Conservation (phyloP, 2,888 invertebrate genomes). For the Allacma fusca region DNA sequence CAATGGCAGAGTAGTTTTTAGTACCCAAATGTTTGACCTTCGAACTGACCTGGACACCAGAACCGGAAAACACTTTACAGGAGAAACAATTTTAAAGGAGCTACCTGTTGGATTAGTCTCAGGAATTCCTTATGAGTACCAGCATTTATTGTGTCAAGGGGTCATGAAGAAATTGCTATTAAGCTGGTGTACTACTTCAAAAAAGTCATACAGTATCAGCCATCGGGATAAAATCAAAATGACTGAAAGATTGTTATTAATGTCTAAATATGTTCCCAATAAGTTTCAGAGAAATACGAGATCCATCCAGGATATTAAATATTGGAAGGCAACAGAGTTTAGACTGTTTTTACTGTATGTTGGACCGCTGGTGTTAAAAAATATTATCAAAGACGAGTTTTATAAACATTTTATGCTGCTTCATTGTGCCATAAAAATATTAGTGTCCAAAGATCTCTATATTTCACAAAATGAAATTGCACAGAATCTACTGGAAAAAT, state of each 20-base stretch:
- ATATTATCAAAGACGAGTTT: constrained; percentile 41
- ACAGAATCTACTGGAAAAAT: neutral
- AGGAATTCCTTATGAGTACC: constrained; percentile 33
- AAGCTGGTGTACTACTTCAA: constrained; percentile 5
- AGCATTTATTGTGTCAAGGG: constrained; percentile 41
- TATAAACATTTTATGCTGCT: constrained; percentile 48
- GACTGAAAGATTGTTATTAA: neutral
- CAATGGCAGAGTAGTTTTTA: constrained; percentile 35
- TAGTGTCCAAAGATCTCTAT: neutral
- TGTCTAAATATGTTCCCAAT: constrained; percentile 14
- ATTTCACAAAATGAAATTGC: neutral
- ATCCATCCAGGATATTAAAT: constrained; percentile 55
- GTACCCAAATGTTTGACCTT: neutral
- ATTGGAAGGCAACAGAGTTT: constrained; percentile 62
- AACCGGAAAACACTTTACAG: constrained; percentile 41
- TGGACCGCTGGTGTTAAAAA: constrained; percentile 58
- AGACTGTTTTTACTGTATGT: constrained; percentile 60
- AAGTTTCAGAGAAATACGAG: constrained; percentile 61
- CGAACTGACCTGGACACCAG: constrained; percentile 38
- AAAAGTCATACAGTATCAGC: neutral
- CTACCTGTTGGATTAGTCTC: constrained; percentile 33
- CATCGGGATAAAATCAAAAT: neutral
- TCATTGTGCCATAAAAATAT: constrained; percentile 33
- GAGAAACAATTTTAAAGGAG: constrained; percentile 11
- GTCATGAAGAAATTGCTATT: constrained; percentile 37